These are phyloP conservation scores for Patella depressa DNA, from an alignment of 2,888 invertebrate genomes.

Conservation along the genomic window DNA sequence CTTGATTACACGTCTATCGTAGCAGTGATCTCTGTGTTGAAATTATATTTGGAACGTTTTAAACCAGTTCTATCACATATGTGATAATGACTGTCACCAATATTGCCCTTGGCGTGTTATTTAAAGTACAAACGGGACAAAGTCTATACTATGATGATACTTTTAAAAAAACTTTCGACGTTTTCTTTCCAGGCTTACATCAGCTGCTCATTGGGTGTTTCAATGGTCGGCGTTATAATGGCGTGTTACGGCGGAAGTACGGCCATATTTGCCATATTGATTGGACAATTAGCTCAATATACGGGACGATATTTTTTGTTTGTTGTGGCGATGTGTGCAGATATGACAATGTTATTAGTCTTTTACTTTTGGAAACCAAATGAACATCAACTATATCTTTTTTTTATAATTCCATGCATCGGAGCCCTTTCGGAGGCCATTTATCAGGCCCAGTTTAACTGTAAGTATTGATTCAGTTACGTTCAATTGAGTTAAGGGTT, in stretches of 20 bases:
- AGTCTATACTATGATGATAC: no score
- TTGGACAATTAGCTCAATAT: slow-evolving; percentile 14
- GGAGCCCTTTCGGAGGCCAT: slow-evolving; percentile 18
- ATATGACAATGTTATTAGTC: slow-evolving; percentile 30
- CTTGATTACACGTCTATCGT: no score
- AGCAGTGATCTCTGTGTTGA: no score
- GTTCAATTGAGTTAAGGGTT: no score
- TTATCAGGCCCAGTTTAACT: slow-evolving; percentile 19
- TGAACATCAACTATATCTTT: not conserved
- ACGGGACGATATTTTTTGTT: slow-evolving; percentile 19
- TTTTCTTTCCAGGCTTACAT: slow-evolving; percentile 21
- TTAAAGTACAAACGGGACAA: no score
- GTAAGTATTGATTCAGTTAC: slow-evolving; percentile 6
- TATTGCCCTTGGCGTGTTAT: no score
- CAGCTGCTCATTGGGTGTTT: slow-evolving; percentile 22
- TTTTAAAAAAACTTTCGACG: not conserved
- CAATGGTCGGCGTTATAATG: slow-evolving; percentile 25
- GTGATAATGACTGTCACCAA: no score
- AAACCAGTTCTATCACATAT: no score
- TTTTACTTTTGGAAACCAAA: slow-evolving; percentile 31
- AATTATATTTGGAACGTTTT: no score
- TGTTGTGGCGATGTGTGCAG: not conserved
- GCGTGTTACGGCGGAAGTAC: slow-evolving; percentile 19
- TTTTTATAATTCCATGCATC: slow-evolving; percentile 18
- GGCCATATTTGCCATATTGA: slow-evolving; percentile 10